Percentiles rank a stretch among this genome's conserved stretches.
These are phyloP conservation scores for Physella acuta DNA, from an alignment of 1,140 invertebrate genomes.

Conservation along the genomic window DNA sequence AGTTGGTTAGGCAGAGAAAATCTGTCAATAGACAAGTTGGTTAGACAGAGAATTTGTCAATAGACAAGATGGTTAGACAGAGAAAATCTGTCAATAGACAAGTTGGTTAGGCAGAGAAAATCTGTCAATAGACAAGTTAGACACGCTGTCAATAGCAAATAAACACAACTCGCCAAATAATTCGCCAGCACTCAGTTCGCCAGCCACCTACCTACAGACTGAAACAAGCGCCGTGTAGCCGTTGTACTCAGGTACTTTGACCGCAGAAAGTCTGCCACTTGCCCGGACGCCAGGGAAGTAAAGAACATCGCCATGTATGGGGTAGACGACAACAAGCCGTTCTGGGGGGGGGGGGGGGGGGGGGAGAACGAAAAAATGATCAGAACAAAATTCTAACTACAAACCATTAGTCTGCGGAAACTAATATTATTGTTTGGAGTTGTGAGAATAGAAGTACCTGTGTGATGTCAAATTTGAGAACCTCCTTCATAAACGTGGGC, in stretches of 20 bases:
- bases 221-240: constrained; percentile 63
- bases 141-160: too few species aligned
- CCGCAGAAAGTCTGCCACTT: constrained; percentile 77
- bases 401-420: background rate
- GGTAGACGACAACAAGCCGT: constrained; percentile 82
- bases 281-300: constrained; percentile 74
- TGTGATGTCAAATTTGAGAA: constrained; percentile 82
- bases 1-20: too few species aligned
- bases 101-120: too few species aligned
- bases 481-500: constrained; percentile 90
- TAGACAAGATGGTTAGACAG: too few species aligned
- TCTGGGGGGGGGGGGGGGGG: too few species aligned
- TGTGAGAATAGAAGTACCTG: constrained; percentile 63
- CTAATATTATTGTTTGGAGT: background rate
- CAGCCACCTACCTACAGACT: constrained; percentile 40
- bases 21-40: too few species aligned
- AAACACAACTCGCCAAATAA: too few species aligned
- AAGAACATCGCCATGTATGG: constrained; percentile 84
- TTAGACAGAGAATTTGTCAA: too few species aligned
- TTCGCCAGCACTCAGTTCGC: too few species aligned
- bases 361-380: too few species aligned
- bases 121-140: too few species aligned
- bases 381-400: background rate
- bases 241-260: constrained; percentile 65
- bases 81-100: too few species aligned